A percentile compares a stretch with the other conserved stretches of the same genome.
Evolutionary conservation across 2,888 invertebrate genomes (phyloP).

Genomic region (Sylvicola cinctus): DNA sequence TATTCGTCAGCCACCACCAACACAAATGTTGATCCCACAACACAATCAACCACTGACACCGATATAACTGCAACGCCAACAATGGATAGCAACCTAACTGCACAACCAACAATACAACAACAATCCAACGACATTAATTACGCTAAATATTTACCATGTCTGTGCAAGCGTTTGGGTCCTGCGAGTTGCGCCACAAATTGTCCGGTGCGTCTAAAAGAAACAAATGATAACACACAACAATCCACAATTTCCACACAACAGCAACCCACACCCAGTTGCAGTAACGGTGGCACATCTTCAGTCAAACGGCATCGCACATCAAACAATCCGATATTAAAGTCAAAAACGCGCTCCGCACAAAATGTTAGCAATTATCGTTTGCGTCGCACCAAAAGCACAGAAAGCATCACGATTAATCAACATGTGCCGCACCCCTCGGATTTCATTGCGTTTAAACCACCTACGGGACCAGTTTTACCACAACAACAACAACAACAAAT

Average conservation of each 20-base stretch:
- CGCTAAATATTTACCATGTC: constrained; percentile 25
- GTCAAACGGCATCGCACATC: constrained; percentile 19
- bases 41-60: constrained; percentile 3
- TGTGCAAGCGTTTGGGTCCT: constrained; percentile 20
- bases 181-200: constrained; percentile 10
- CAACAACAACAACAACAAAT: not conserved
- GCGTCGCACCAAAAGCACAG: constrained; percentile 3
- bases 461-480: no score
- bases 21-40: constrained; percentile 11
- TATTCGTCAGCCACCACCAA: constrained; percentile 4
- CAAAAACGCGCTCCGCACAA: constrained; percentile 4
- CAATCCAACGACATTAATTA: constrained; percentile 28
- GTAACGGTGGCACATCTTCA: constrained; percentile 2
- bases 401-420: not conserved
- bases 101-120: no score
- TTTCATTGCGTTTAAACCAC: no score
- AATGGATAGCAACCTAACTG: constrained; percentile 5
- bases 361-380: not conserved
- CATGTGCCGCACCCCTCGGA: no score
- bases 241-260: constrained; percentile 3
- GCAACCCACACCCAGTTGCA: not conserved
- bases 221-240: not conserved
- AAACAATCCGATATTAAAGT: constrained; percentile 20
- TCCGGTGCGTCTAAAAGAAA: constrained; percentile 8
- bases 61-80: constrained; percentile 1